Base-by-base conservation (phyloP, 1,140 invertebrate genomes). In the Tachypleus tridentatus region DNA sequence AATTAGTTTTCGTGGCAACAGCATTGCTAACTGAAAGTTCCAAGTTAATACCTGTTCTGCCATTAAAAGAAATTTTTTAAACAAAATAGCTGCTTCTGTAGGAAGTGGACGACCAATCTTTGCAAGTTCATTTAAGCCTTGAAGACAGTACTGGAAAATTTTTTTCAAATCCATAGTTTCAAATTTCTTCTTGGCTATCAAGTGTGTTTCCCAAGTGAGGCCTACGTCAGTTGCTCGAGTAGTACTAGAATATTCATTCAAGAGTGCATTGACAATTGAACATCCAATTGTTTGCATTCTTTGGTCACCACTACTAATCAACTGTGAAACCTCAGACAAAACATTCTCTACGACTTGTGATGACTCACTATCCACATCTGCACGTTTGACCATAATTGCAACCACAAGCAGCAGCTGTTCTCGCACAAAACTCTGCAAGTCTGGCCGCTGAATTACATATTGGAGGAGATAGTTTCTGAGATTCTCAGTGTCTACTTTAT, bases 161-260 rank as follows among this genome's bases (percentile, higher is more conserved):
- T 83, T 81, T 70, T 86, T 87, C 65, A 94, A 77, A 75, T 91
- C 87, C 64, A 80, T 81, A 51, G 78, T 76, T 80, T 94, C 89
- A 83, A 94, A 94, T 57, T 86, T 82, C 71, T 85, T 86, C 76
- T 93, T 94, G 49, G 87, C 84, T 73, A 84, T 84, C 69, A 86
- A 85, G 76, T 93, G 89, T n/a, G 85, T 82, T 77, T 91, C 88
- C 87, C 87, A 93, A 10, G 88, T 85, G 56, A 94, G 76, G 7
- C 89, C 89, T 57, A 91, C 85, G 78, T 91, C 88, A 47, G 87
- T 86, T 5, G 89, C 88, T 74, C 90, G 87, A 0, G 85, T 82
- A n/a, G 88, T 89, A 54, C 83, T 87, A 57, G 87, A 86, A 80
- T 91, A 92, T 77, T 95, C 91, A 82, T 89, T 87, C 78, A 94